phyloP scores from a whole-genome alignment of 2,113 vertebrate genomes.

The Bubo scandiacus region DNA sequence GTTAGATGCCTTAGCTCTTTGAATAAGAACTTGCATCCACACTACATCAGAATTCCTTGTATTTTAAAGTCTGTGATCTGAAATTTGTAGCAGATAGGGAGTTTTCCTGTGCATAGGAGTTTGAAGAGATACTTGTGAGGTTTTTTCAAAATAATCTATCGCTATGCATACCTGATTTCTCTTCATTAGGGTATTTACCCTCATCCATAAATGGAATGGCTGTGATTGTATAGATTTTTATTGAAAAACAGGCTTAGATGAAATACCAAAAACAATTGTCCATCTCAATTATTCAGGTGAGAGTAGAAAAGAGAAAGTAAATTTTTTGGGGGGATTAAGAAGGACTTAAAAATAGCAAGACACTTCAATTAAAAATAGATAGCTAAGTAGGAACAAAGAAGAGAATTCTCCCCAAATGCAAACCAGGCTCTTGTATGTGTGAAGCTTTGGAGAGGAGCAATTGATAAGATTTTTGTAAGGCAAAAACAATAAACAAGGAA shows the following conservation, averaged over 20 bases:
- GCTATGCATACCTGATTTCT: not conserved
- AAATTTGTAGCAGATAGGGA: not conserved
- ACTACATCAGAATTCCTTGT: not conserved
- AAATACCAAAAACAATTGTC: not conserved
- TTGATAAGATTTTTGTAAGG: not conserved
- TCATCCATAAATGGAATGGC: not conserved
- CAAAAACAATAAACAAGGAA: not conserved
- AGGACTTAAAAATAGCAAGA: not conserved
- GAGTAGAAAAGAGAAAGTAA: not conserved
- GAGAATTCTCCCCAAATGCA: not conserved
- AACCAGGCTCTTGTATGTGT: not conserved
- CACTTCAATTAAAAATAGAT: not conserved
- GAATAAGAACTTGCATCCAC: not conserved
- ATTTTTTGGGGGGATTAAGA: not conserved
- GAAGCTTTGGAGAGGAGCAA: not conserved
- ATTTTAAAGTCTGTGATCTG: not conserved
- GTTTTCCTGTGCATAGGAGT: not conserved
- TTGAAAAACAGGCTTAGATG: not conserved
- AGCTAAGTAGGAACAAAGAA: not conserved
- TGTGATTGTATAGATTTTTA: not conserved
- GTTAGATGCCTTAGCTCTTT: not conserved
- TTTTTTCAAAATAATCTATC: not conserved
- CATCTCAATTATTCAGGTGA: not conserved
- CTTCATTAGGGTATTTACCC: not conserved
- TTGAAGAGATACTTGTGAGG: not conserved